A percentile compares a stretch with the other conserved stretches of the same genome.
Conservation (phyloP, 2,888 invertebrate genomes). For the Oscheius myriophilus region DNA sequence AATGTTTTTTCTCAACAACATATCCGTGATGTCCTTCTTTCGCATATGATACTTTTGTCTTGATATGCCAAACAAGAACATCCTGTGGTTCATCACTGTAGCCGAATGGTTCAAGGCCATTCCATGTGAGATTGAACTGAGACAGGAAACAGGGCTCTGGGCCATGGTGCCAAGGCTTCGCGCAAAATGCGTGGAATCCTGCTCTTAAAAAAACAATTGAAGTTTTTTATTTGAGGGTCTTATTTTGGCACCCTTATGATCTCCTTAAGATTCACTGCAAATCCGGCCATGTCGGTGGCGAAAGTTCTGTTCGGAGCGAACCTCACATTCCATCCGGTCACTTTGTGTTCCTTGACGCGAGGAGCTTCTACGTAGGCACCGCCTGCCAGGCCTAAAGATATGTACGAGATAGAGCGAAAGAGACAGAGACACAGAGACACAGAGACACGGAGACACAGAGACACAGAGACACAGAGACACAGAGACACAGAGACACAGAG, state of each 20-base stretch:
- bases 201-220: conserved; percentile 45
- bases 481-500: no score
- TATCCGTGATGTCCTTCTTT: conserved; percentile 22
- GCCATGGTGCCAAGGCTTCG: conserved; percentile 35
- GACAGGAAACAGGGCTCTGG: conserved; percentile 60
- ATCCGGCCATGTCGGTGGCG: conserved; percentile 96
- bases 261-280: conserved; percentile 81
- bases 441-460: no score
- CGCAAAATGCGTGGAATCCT: conserved; percentile 47
- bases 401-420: no score
- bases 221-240: neutral
- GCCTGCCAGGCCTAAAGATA: conserved; percentile 22
- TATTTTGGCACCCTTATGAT: conserved; percentile 7
- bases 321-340: conserved; percentile 34
- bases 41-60: conserved; percentile 35
- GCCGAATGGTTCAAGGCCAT: conserved; percentile 55
- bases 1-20: conserved; percentile 9
- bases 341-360: conserved; percentile 16
- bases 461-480: no score
- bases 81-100: conserved; percentile 54
- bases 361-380: conserved; percentile 31
- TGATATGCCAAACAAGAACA: conserved; percentile 49
- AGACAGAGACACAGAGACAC: no score
- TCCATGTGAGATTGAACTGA: conserved; percentile 52
- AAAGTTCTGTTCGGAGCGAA: conserved; percentile 79